phyloP scores from a whole-genome alignment of 1,140 invertebrate genomes.

The Drosophila bocki region DNA sequence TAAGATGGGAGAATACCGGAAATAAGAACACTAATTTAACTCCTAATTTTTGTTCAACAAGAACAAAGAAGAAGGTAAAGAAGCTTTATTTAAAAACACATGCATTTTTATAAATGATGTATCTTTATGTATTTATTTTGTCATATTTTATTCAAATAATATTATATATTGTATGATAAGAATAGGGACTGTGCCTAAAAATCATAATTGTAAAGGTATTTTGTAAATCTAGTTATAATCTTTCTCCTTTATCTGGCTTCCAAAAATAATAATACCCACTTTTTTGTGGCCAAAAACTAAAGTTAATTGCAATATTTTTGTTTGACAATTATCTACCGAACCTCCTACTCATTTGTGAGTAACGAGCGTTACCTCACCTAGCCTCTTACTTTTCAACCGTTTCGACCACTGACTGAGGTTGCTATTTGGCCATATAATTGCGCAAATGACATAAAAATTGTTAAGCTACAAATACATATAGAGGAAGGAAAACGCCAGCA shows the following conservation, averaged over 20 bases:
- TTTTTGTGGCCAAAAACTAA: background rate
- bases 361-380: constrained; percentile 40
- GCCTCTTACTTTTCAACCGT: constrained; percentile 28
- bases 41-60: constrained; percentile 1
- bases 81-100: too few relatives aligned
- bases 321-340: constrained; percentile 31
- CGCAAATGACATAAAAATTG: constrained; percentile 58
- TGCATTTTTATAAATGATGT: background rate
- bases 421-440: constrained; percentile 48
- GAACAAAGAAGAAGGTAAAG: too few relatives aligned
- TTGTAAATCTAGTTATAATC: background rate
- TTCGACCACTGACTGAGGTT: constrained; percentile 17
- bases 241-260: background rate
- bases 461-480: constrained; percentile 14
- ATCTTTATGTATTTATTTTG: background rate
- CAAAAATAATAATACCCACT: background rate
- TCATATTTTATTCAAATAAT: background rate
- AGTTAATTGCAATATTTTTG: constrained; percentile 19
- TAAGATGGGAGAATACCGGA: background rate
- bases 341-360: constrained; percentile 32
- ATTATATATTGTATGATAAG: background rate
- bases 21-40: background rate
- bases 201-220: too few relatives aligned
- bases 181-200: background rate
- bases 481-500: constrained; percentile 2